phyloP scores from a whole-genome alignment of 2,888 invertebrate genomes.

The Lydus trimaculatus region DNA sequence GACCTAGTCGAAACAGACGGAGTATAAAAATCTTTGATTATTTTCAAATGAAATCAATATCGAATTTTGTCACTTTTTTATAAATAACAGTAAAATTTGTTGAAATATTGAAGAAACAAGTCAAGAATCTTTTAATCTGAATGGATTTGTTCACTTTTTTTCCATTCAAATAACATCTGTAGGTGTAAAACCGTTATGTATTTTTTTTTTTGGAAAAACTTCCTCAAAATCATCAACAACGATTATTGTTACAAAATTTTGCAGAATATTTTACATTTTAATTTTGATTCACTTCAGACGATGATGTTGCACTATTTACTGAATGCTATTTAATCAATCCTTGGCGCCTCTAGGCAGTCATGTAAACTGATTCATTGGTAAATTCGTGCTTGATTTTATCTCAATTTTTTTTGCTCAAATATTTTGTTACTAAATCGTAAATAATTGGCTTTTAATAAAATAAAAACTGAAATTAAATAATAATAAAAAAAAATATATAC shows the following conservation, averaged over 20 bases:
- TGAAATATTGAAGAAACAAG: background rate
- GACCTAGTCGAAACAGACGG: no score
- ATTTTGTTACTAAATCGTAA: background rate
- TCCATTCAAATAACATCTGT: background rate
- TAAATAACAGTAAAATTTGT: background rate
- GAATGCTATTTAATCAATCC: background rate
- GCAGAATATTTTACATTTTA: no score
- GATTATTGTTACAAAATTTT: no score
- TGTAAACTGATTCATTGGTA: background rate
- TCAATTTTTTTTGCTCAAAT: background rate
- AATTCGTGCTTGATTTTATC: background rate
- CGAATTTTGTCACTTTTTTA: background rate
- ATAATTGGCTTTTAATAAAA: background rate
- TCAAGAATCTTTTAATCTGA: background rate
- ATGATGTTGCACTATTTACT: no score
- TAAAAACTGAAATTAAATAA: background rate
- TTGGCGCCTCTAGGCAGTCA: background rate
- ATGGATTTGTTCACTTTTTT: background rate
- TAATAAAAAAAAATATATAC: no score
- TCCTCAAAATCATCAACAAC: no score
- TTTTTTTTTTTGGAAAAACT: no score
- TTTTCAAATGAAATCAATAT: no score
- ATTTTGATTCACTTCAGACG: no score
- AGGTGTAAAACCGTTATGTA: no score
- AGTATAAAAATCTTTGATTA: no score